A percentile compares a stretch with the other conserved stretches of the same genome.
phyloP scores from a whole-genome alignment of 2,888 invertebrate genomes.

The Agonum fuliginosum region DNA sequence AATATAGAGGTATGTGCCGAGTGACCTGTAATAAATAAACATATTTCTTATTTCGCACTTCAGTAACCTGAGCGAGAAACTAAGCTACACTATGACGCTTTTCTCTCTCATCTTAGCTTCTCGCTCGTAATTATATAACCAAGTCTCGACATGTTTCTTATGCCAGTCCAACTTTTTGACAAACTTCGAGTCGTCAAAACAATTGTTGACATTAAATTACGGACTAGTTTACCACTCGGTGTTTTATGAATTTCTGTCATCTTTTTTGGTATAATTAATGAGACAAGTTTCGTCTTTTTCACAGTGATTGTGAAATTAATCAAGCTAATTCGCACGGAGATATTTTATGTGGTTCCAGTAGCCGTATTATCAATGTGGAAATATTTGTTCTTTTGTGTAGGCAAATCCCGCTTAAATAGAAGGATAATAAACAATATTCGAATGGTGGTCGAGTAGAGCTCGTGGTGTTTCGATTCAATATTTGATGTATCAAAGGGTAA shows the following conservation, averaged over 20 bases:
- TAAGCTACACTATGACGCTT: no score
- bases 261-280: background rate
- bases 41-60: no score
- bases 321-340: background rate
- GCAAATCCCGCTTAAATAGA: background rate
- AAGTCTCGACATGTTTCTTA: conserved; percentile 46
- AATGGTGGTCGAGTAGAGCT: background rate
- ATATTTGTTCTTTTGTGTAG: conserved; percentile 12
- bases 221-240: conserved; percentile 16
- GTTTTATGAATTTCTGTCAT: conserved; percentile 3
- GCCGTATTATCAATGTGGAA: background rate
- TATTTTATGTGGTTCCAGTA: background rate
- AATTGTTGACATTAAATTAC: conserved; percentile 44
- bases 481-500: conserved; percentile 22
- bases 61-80: no score
- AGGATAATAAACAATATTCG: conserved; percentile 29
- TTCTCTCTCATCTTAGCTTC: conserved; percentile 66
- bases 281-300: background rate
- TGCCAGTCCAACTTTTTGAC: conserved; percentile 45
- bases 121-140: conserved; percentile 59
- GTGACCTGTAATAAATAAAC: no score
- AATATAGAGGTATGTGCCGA: no score
- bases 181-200: conserved; percentile 29
- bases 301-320: background rate
- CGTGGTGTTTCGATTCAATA: conserved; percentile 39